Evolutionary conservation across 2,797 vertebrate species (phyloP).

Genomic region (Mus spretus): DNA sequence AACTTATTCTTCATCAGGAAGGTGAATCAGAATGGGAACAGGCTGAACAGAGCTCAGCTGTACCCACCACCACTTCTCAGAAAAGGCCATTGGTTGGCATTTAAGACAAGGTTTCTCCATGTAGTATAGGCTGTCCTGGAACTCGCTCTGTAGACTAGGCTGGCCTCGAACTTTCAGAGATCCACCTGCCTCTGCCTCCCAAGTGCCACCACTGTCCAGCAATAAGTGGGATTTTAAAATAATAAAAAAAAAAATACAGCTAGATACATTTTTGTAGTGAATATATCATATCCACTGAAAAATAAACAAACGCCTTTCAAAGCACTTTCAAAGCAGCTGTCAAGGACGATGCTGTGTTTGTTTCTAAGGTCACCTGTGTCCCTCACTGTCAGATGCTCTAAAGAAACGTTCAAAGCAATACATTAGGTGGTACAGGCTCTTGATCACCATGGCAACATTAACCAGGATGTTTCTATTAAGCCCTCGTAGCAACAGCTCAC

Average conservation of each 20-base stretch:
- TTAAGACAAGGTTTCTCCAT: neutral
- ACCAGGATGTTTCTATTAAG: neutral
- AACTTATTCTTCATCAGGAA: neutral
- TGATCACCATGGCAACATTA: conserved; percentile 22
- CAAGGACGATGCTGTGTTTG: neutral
- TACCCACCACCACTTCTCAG: neutral
- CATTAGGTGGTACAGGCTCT: neutral
- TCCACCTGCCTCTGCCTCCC: neutral
- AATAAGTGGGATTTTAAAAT: neutral
- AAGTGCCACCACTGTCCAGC: neutral
- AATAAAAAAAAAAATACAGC: neutral
- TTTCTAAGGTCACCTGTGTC: neutral
- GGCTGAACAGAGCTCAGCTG: neutral
- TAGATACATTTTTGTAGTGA: neutral
- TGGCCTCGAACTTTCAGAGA: neutral
- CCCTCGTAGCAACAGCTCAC: neutral
- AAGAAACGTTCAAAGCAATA: neutral
- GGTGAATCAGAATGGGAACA: neutral
- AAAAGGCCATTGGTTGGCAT: neutral
- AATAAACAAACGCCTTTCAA: neutral
- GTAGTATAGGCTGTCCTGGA: no score
- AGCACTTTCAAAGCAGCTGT: neutral
- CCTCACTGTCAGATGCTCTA: neutral
- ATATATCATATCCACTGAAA: neutral
- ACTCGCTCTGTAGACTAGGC: neutral